Conservation (phyloP, 2,797 vertebrate species). For the Oreochromis mossambicus region DNA sequence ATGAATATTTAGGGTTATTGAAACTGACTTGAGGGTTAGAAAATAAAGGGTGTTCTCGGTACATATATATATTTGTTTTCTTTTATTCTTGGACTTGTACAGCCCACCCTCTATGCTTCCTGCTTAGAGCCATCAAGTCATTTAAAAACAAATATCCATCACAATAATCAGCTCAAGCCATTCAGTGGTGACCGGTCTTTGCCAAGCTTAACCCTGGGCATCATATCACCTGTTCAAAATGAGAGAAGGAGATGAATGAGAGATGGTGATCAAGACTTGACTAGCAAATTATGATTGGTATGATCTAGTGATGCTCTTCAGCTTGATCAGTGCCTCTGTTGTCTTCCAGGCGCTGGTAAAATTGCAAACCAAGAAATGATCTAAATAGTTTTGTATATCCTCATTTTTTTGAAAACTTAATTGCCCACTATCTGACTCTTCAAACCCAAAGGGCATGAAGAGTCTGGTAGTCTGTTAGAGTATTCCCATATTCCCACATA, state of each 20-base stretch:
- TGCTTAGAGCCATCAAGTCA: not conserved
- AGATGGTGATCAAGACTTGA: not conserved
- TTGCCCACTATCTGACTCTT: not conserved
- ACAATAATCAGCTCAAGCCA: not conserved
- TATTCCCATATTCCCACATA: not conserved
- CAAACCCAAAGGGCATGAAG: not conserved
- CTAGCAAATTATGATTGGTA: not conserved
- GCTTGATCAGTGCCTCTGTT: not conserved
- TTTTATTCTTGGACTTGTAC: not conserved
- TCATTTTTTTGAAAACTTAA: not conserved
- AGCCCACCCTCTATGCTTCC: not conserved
- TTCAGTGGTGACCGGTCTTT: not conserved
- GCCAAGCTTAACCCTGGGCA: not conserved
- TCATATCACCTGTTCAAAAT: not conserved
- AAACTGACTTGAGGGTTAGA: not conserved
- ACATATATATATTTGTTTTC: not conserved
- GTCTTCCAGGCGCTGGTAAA: not conserved
- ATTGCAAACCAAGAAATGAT: not conserved
- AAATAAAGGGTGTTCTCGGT: not conserved
- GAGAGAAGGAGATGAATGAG: not conserved
- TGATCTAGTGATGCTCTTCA: not conserved
- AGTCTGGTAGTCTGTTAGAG: not conserved
- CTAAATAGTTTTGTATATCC: not conserved
- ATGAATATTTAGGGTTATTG: slow-evolving; percentile 2
- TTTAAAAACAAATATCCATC: not conserved